Evolutionary conservation across 2,113 vertebrate species (phyloP).

Genomic region (Felis catus): DNA sequence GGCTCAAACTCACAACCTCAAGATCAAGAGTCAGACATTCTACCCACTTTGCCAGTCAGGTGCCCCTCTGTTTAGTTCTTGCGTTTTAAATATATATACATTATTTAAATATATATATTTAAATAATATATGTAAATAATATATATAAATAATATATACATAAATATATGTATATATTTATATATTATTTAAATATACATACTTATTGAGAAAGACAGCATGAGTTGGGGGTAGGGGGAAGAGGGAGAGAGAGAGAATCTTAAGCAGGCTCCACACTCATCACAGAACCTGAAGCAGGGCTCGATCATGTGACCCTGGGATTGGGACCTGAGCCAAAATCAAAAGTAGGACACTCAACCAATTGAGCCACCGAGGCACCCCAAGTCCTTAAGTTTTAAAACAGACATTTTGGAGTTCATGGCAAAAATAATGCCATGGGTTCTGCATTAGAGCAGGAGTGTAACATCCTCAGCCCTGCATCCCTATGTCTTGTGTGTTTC

Average conservation of each 20-base stretch:
- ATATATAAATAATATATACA: no score
- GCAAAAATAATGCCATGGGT: not conserved
- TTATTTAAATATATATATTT: no score
- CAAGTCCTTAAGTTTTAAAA: constrained; percentile 16
- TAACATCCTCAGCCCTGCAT: constrained; percentile 22
- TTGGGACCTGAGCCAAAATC: not conserved
- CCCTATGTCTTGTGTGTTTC: constrained; percentile 74
- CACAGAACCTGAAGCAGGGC: not conserved
- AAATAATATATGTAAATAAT: no score
- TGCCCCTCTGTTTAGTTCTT: not conserved
- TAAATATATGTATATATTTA: no score
- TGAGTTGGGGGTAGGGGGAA: not conserved
- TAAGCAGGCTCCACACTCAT: not conserved
- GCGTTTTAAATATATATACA: not conserved
- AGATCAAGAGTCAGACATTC: not conserved
- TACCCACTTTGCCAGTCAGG: not conserved
- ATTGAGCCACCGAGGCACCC: no score
- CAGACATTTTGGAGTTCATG: not conserved
- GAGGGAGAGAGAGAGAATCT: not conserved
- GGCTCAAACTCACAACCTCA: not conserved
- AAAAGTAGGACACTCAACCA: no score
- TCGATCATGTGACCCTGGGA: not conserved
- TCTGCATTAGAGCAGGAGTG: constrained; percentile 67
- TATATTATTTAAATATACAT: no score
- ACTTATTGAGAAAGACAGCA: not conserved